These are phyloP conservation scores for Trichomalopsis sarcophagae DNA, from an alignment of 1,140 invertebrate species.

Conservation along the genomic window DNA sequence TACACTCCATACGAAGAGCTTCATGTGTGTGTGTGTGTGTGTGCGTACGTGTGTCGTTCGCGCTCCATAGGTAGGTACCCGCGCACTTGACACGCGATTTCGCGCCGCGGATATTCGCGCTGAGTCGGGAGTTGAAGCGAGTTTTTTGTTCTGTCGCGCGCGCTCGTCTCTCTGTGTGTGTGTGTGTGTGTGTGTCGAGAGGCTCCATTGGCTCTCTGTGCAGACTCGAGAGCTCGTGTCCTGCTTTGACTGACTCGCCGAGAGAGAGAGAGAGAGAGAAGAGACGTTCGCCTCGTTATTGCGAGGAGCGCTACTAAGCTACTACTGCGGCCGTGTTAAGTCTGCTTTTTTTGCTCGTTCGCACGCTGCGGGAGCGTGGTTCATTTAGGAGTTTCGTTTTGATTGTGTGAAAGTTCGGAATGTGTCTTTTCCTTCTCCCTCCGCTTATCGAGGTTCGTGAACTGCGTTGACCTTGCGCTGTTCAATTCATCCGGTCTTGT, in stretches of 20 bases:
- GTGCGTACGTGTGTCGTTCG: not conserved
- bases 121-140: not conserved
- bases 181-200: not conserved
- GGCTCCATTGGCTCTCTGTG: not conserved
- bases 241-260: not conserved
- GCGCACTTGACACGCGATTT: constrained; percentile 36
- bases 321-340: not conserved
- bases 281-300: not conserved
- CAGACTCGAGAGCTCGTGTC: not conserved
- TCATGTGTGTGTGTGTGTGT: not conserved
- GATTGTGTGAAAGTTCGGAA: not conserved
- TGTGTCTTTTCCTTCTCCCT: not conserved
- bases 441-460: too few species aligned
- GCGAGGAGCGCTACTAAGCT: not conserved
- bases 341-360: not conserved
- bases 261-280: not conserved
- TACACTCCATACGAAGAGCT: constrained; percentile 24
- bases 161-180: not conserved
- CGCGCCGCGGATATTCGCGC: constrained; percentile 18
- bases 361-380: not conserved
- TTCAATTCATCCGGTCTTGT: too few species aligned
- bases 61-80: not conserved
- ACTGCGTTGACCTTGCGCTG: too few species aligned
- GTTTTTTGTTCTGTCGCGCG: not conserved
- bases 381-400: not conserved